Percentiles rank a stretch among this genome's conserved stretches.
These are phyloP conservation scores for Chrysomallon squamiferum DNA, from an alignment of 1,140 invertebrate genomes.

Conservation along the genomic window DNA sequence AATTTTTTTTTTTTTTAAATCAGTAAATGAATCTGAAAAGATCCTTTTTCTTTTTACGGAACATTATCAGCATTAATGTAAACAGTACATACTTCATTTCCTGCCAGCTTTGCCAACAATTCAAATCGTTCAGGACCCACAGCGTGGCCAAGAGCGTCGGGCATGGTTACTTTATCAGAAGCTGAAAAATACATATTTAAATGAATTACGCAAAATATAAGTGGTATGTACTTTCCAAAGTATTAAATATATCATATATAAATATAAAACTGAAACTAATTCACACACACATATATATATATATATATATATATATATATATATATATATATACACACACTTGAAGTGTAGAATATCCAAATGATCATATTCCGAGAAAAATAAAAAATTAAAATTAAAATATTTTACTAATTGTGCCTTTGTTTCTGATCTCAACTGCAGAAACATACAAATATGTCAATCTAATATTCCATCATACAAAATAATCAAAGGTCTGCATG, in stretches of 20 bases:
- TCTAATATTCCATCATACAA: too few species aligned
- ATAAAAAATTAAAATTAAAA: too few species aligned
- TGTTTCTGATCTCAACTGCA: too few species aligned
- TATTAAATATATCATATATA: background rate
- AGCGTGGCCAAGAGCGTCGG: conserved; percentile 89
- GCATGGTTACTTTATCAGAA: conserved; percentile 40
- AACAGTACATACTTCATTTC: conserved; percentile 87
- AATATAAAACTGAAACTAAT: background rate
- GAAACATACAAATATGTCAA: too few species aligned
- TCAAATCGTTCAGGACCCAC: conserved; percentile 92
- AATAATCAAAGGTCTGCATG: too few species aligned
- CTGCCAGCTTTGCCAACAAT: conserved; percentile 80
- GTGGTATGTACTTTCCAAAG: too few species aligned
- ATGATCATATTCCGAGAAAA: too few species aligned
- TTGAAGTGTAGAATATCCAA: too few species aligned
- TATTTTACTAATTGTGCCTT: too few species aligned
- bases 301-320: too few species aligned
- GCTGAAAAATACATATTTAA: conserved; percentile 36
- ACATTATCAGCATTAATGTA: background rate
- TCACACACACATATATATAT: background rate
- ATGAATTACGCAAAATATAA: too few species aligned
- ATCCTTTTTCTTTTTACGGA: background rate
- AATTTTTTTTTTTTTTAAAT: conserved; percentile 16
- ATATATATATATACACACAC: too few species aligned
- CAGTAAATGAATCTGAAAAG: background rate